phyloP scores from a whole-genome alignment of 2,888 invertebrate species.

The Rhaphigaster nebulosa region DNA sequence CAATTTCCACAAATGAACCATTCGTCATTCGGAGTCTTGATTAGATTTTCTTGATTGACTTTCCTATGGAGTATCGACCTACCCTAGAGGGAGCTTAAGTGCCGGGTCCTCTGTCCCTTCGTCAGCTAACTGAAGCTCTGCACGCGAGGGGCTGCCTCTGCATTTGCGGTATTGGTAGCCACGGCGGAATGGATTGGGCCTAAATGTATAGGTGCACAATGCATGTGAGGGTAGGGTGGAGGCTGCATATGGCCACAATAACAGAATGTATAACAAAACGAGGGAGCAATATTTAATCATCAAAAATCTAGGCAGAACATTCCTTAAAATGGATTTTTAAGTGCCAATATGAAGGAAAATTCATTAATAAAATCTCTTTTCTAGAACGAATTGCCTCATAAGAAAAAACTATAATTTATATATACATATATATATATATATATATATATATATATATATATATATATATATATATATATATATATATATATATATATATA shows the following conservation, averaged over 20 bases:
- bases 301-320: neutral
- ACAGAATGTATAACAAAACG: neutral
- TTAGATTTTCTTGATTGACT: slow-evolving; percentile 59
- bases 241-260: neutral
- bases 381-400: too few species aligned
- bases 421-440: too few species aligned
- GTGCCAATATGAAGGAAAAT: too few species aligned
- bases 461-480: too few species aligned
- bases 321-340: too few species aligned
- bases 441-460: too few species aligned
- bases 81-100: neutral
- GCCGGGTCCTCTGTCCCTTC: slow-evolving; percentile 19
- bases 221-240: neutral
- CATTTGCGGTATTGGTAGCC: neutral
- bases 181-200: neutral
- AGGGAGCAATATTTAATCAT: neutral
- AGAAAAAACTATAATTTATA: too few species aligned
- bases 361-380: too few species aligned
- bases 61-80: slow-evolving; percentile 54
- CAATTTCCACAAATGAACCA: slow-evolving; percentile 57
- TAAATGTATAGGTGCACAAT: neutral
- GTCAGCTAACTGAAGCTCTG: neutral
- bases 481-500: too few species aligned
- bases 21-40: slow-evolving; percentile 57
- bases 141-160: neutral